Base-by-base conservation (phyloP, 1,140 invertebrate genomes). In the Pogonomyrmex californicus region DNA sequence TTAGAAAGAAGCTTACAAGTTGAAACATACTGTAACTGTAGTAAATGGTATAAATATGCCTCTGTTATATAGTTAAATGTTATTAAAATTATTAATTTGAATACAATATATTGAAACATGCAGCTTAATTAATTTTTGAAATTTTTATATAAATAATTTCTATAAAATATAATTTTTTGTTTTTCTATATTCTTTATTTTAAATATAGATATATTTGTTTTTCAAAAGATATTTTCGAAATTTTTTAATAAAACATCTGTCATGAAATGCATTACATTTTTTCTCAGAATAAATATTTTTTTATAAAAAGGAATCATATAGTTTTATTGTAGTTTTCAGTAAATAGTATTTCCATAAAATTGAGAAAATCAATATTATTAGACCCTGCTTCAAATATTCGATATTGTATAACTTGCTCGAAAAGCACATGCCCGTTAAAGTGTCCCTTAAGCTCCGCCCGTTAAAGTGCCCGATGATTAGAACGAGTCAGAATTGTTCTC, bases 391-490 rank as follows among this genome's bases (percentile, higher is more conserved):
- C 56, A 41, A 78, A 63, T 65, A 77, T 17, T 47, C 14, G 30
- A 68, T 79, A 66, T 79, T 79, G 4, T 65, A 66, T 38, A 78
- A 54, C 23, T 17, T 47, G 30, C 44, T 14, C 9, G 33, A 10
- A 14, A 51, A 38, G 30, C 44, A 12, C 4, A 10, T 1, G 33
- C 14, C n/a, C n/a, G 23, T 23, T 23, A 23, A 23, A 23, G 23
- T 23, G 23, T 23, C 23, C 23, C 23, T 54, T 56, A 41, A 79
- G 12, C 38, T 56, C 14, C 9, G 36, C n/a, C 5, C 65, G 77
- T 66, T 68, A 68, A 81, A 81, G 12, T 41, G 14, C 23, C 23
- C 23, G 36, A n/a, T 36, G 47, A 70, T 81, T 70, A 81, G 3
- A 54, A 66, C 23, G 63, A 81, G 17, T 79, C 62, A 66, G 47